These are phyloP conservation scores for Heterodera filipjevi DNA, from an alignment of 2,888 invertebrate genomes.

Conservation along the genomic window DNA sequence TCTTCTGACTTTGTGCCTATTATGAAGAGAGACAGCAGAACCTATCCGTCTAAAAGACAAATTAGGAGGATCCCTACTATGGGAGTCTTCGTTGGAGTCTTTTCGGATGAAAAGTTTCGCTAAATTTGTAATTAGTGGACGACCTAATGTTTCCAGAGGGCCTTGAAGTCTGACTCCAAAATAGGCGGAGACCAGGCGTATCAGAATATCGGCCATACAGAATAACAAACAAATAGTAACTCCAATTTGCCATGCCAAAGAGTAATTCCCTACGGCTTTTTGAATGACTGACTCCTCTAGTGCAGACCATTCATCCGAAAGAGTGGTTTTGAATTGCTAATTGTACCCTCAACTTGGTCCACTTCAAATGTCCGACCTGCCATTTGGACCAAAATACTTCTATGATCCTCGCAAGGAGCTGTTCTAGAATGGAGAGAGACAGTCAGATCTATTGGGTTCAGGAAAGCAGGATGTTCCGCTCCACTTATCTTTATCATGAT, in stretches of 20 bases:
- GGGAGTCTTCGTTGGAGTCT: fast-evolving
- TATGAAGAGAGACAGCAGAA: background rate
- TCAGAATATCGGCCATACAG: background rate
- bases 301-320: background rate
- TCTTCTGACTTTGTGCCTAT: background rate
- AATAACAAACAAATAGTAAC: background rate
- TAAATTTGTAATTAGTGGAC: background rate
- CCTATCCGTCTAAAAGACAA: background rate
- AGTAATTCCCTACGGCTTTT: background rate
- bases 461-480: too few relatives aligned
- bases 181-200: background rate
- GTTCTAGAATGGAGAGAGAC: too few relatives aligned
- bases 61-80: background rate
- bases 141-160: background rate
- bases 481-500: too few relatives aligned
- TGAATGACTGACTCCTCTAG: background rate
- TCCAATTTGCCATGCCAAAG: background rate
- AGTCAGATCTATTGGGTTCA: too few relatives aligned
- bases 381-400: too few relatives aligned
- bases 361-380: background rate
- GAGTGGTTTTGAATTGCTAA: background rate
- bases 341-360: background rate
- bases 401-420: too few relatives aligned
- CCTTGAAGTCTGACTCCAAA: background rate
- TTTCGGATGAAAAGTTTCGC: background rate